These are phyloP conservation scores for Drymodes brunneopygia DNA, from an alignment of 2,113 vertebrate species.

Conservation along the genomic window DNA sequence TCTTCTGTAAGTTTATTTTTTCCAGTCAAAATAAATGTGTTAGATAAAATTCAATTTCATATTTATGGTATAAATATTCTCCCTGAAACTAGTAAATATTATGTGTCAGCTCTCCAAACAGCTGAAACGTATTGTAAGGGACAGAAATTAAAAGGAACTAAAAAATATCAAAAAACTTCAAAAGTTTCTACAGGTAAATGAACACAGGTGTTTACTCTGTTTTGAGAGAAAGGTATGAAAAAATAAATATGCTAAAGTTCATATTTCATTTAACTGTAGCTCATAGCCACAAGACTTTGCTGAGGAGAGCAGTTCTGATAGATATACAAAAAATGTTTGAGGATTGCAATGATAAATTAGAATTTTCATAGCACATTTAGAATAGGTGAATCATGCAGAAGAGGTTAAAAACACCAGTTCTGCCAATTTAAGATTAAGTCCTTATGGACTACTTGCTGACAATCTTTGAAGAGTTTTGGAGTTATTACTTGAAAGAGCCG, in stretches of 20 bases:
- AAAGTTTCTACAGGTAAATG: not conserved
- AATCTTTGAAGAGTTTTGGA: not conserved
- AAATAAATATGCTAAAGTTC: not conserved
- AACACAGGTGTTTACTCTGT: not conserved
- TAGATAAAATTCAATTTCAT: not conserved
- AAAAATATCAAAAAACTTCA: not conserved
- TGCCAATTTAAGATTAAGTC: not conserved
- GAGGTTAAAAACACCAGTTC: not conserved
- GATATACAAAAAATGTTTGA: not conserved
- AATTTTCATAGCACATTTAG: not conserved
- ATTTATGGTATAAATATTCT: not conserved
- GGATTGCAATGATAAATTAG: not conserved
- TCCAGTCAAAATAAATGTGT: not conserved
- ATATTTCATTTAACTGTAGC: not conserved
- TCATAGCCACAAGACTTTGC: not conserved
- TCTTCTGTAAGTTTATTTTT: not conserved
- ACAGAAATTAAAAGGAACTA: not conserved
- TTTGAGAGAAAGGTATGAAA: not conserved
- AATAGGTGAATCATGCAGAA: not conserved
- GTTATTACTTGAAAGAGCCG: not conserved
- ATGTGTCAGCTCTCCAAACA: not conserved
- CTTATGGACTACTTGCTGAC: not conserved
- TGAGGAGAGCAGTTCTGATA: not conserved
- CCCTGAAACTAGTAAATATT: not conserved
- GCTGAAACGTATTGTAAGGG: not conserved